Evolutionary conservation across 1,140 invertebrate genomes (phyloP).

Genomic region (Cheumatopsyche charites): DNA sequence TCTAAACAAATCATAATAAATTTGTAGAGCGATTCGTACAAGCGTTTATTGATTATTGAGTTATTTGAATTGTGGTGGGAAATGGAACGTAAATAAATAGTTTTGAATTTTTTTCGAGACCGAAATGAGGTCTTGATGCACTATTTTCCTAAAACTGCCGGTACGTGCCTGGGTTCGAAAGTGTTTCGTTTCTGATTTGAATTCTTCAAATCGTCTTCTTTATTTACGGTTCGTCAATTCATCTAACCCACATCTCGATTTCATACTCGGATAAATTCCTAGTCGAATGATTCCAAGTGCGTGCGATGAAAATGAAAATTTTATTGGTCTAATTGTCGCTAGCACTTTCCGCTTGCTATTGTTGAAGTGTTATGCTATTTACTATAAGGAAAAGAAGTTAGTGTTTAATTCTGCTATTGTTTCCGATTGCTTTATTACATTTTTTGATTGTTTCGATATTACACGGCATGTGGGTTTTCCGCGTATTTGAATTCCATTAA

Average conservation of each 20-base stretch:
- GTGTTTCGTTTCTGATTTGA: not conserved
- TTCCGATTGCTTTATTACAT: no score
- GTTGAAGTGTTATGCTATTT: no score
- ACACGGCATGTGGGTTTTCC: no score
- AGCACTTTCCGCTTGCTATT: not conserved
- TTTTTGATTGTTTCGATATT: no score
- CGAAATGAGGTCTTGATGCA: not conserved
- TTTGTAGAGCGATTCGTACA: no score
- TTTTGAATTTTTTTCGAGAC: not conserved
- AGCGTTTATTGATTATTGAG: not conserved
- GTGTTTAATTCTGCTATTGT: no score
- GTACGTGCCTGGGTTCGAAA: conserved; percentile 1
- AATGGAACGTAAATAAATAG: conserved; percentile 6
- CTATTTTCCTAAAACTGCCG: not conserved
- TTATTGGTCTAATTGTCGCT: conserved; percentile 11
- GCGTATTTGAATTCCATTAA: no score
- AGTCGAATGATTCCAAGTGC: not conserved
- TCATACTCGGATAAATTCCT: not conserved
- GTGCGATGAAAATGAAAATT: conserved; percentile 12
- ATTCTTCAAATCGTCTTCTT: not conserved
- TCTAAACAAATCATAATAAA: no score
- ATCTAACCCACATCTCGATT: conserved; percentile 7
- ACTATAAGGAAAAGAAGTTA: no score
- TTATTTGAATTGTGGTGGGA: not conserved
- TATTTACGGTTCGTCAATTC: conserved; percentile 14